Conservation (phyloP, 2,113 vertebrate species). For the Anoura caudifer region DNA sequence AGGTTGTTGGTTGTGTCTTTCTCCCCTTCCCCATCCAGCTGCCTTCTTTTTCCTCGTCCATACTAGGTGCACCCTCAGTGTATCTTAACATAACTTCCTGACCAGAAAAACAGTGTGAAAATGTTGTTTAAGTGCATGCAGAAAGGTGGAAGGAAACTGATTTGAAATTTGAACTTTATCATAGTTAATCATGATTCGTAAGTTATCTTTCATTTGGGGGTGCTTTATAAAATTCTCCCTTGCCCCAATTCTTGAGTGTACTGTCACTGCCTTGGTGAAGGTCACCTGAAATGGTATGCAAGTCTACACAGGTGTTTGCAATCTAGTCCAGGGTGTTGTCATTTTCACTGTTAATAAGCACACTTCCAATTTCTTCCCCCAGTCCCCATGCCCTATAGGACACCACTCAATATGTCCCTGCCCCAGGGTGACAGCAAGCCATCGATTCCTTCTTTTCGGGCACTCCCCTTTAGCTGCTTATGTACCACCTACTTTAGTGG, state of each 20-base stretch:
- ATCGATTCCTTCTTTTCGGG: background rate
- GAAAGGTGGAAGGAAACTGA: background rate
- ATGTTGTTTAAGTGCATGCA: background rate
- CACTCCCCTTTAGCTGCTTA: background rate
- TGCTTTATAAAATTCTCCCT: background rate
- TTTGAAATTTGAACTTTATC: background rate
- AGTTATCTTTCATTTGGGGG: background rate
- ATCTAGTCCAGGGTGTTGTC: background rate
- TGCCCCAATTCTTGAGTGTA: background rate
- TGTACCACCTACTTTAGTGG: background rate
- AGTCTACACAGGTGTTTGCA: background rate
- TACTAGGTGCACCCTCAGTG: background rate
- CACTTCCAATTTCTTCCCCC: background rate
- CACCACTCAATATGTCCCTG: background rate
- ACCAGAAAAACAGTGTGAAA: background rate
- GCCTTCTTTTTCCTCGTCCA: background rate
- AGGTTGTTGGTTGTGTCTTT: background rate
- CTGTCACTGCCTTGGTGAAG: background rate
- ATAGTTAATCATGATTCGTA: background rate
- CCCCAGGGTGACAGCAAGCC: background rate
- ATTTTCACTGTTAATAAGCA: constrained; percentile 17
- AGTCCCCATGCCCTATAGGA: background rate
- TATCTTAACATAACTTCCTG: constrained; percentile 27
- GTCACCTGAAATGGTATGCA: background rate
- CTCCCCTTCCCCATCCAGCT: background rate